Percentiles rank a stretch among this genome's conserved stretches.
Evolutionary conservation across 2,113 vertebrate genomes (phyloP).

Genomic region (Ammospiza caudacuta): DNA sequence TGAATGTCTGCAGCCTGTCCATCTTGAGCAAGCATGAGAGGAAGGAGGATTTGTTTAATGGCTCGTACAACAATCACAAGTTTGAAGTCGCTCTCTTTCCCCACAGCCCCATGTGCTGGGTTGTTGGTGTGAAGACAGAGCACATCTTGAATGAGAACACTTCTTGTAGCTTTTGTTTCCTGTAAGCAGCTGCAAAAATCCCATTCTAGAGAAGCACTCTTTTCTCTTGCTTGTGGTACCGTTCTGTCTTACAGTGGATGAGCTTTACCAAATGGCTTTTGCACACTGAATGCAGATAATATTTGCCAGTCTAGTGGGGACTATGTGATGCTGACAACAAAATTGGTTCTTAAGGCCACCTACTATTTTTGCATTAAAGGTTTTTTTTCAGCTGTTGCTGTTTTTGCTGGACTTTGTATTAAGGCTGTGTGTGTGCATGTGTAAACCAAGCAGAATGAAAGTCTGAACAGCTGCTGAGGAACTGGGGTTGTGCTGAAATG

Average conservation of each 20-base stretch:
- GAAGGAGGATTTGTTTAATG: background rate
- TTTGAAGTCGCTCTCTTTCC: background rate
- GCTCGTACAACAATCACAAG: background rate
- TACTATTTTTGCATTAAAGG: background rate
- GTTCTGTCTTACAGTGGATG: background rate
- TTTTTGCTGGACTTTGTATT: background rate
- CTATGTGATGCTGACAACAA: background rate
- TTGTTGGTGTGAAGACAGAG: background rate
- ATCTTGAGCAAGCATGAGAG: background rate
- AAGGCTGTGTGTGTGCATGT: background rate
- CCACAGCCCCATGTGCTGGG: rapidly evolving
- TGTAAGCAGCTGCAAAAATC: background rate
- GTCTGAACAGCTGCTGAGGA: background rate
- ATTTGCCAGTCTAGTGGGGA: background rate
- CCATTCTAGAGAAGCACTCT: background rate
- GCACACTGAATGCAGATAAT: background rate
- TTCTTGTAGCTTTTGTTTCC: background rate
- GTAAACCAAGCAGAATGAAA: background rate
- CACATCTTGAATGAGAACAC: background rate
- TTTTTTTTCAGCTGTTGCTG: background rate
- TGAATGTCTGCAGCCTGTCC: background rate
- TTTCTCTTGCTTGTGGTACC: background rate
- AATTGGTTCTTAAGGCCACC: background rate
- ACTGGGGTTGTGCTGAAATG: background rate
- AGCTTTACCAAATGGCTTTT: background rate